Evolutionary conservation across 2,113 vertebrate species (phyloP).

Genomic region (Vimba vimba): DNA sequence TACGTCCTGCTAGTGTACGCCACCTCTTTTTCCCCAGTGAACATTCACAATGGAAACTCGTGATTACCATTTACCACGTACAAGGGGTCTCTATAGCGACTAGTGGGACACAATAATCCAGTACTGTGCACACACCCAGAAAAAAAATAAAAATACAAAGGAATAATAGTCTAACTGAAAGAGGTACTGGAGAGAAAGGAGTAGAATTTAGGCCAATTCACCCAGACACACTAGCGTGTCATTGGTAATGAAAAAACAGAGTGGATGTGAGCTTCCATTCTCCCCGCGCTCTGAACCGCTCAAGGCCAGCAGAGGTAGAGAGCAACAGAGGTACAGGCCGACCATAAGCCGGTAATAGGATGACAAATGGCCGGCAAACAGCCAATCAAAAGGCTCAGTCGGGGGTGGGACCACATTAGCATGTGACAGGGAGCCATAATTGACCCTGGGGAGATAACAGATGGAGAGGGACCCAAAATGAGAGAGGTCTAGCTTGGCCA

Average conservation of each 20-base stretch:
- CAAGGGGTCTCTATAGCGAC: not conserved
- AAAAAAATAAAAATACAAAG: not conserved
- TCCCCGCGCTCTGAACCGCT: conserved; percentile 15
- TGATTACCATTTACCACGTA: not conserved
- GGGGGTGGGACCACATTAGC: conserved; percentile 51
- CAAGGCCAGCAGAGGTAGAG: not conserved
- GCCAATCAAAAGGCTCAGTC: conserved; percentile 39
- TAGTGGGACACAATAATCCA: not conserved
- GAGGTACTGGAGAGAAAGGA: not conserved
- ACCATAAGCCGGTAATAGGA: conserved; percentile 39
- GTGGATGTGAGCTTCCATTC: conserved; percentile 40
- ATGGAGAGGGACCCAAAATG: conserved; percentile 46
- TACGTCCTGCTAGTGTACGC: not conserved
- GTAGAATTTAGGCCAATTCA: conserved; percentile 27
- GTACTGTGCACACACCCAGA: not conserved
- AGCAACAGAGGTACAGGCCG: not conserved
- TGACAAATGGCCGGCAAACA: conserved; percentile 45
- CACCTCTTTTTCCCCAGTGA: not conserved
- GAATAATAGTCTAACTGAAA: conserved; percentile 21
- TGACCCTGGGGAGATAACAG: conserved; percentile 60
- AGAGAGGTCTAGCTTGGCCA: conserved; percentile 29
- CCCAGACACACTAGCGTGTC: conserved; percentile 33
- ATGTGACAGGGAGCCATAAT: conserved; percentile 49
- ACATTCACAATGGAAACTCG: not conserved
- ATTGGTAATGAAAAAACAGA: conserved; percentile 32